phyloP scores from a whole-genome alignment of 2,888 invertebrate species.

The Deilephila elpenor region DNA sequence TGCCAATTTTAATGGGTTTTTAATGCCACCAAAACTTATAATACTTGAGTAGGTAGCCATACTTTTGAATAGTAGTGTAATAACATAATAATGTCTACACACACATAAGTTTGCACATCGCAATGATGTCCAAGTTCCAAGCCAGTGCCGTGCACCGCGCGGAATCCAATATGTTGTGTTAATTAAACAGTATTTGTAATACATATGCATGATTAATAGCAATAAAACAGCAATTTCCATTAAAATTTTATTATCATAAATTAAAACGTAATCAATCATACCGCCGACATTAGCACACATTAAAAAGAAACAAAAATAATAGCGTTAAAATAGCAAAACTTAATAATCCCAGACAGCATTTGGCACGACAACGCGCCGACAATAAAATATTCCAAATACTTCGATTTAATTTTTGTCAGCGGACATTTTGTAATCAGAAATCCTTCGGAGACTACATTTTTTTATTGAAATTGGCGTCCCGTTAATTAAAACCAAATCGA shows the following conservation, averaged over 20 bases:
- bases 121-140: neutral
- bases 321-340: slow-evolving; percentile 26
- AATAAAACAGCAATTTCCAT: slow-evolving; percentile 33
- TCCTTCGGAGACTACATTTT: slow-evolving; percentile 73
- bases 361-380: slow-evolving; percentile 26
- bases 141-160: neutral
- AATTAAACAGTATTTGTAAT: slow-evolving; percentile 30
- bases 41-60: too few relatives aligned
- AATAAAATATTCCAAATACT: slow-evolving; percentile 45
- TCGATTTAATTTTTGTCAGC: slow-evolving; percentile 54
- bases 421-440: slow-evolving; percentile 71
- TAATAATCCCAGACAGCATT: slow-evolving; percentile 13
- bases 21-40: too few relatives aligned
- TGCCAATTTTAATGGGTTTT: too few relatives aligned
- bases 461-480: slow-evolving; percentile 77
- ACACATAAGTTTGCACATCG: neutral
- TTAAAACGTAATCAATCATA: slow-evolving; percentile 37
- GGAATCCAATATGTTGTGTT: slow-evolving; percentile 32
- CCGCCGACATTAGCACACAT: slow-evolving; percentile 32
- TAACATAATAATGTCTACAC: too few relatives aligned
- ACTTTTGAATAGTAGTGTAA: too few relatives aligned
- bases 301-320: slow-evolving; percentile 25
- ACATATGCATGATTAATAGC: slow-evolving; percentile 33
- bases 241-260: slow-evolving; percentile 35
- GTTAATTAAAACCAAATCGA: slow-evolving; percentile 82